Evolutionary conservation across 2,888 invertebrate genomes (phyloP).

Genomic region (Nemotelus pantherinus): DNA sequence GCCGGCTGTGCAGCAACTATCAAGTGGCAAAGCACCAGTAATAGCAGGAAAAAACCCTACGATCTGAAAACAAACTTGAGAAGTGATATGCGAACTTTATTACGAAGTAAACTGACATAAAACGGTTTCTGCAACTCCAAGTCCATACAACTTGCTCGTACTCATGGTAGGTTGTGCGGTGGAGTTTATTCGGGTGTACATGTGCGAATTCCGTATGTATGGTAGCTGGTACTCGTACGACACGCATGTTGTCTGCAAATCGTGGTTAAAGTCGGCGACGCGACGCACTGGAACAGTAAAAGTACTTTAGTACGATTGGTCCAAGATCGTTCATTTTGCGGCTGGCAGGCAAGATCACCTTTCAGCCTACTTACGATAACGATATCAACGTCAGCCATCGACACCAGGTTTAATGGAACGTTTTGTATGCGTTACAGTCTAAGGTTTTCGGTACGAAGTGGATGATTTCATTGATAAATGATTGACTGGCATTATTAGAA

Average conservation of each 20-base stretch:
- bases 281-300: conserved; percentile 27
- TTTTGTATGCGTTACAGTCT: conserved; percentile 25
- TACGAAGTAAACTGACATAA: conserved; percentile 23
- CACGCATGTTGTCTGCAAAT: not conserved
- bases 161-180: not conserved
- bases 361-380: conserved; percentile 34
- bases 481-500: conserved; percentile 7
- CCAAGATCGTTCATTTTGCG: conserved; percentile 29
- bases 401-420: conserved; percentile 26
- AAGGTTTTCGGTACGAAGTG: not conserved
- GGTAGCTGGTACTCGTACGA: not conserved
- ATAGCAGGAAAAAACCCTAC: conserved; percentile 7
- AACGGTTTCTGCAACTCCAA: conserved; percentile 19
- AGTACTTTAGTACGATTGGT: conserved; percentile 32
- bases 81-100: conserved; percentile 35
- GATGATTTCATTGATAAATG: not conserved
- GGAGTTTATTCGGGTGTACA: not conserved
- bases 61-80: conserved; percentile 17
- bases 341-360: conserved; percentile 33
- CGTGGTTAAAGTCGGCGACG: conserved; percentile 4
- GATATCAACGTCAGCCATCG: conserved; percentile 31
- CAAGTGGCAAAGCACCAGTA: not conserved
- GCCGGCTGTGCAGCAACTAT: conserved; percentile 29
- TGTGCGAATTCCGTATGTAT: not conserved
- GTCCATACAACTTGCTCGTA: not conserved